Evolutionary conservation across 2,888 invertebrate genomes (phyloP).

Genomic region (Cephus pygmeus): DNA sequence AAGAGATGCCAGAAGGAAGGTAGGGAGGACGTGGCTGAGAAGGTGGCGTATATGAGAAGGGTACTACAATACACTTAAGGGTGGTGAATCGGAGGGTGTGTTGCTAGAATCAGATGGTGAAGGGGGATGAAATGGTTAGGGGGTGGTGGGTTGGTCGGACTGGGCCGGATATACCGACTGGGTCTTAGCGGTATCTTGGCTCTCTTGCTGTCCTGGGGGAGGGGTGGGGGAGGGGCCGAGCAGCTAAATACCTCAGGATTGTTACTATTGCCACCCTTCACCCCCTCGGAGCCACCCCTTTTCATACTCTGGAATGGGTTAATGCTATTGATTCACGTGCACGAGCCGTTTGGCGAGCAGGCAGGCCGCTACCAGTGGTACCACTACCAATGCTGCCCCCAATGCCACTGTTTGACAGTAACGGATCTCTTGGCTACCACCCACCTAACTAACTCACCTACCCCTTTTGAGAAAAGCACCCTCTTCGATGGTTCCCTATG

Average conservation of each 20-base stretch:
- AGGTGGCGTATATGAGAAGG: constrained; percentile 21
- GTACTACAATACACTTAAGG: constrained; percentile 21
- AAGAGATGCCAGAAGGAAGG: constrained; percentile 12
- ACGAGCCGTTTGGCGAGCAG: constrained; percentile 45
- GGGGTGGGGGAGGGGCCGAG: constrained; percentile 41
- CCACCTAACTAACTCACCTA: background rate
- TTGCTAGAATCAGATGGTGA: constrained; percentile 18
- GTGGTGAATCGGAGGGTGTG: constrained; percentile 32
- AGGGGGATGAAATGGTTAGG: constrained; percentile 43
- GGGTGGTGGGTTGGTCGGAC: constrained; percentile 43
- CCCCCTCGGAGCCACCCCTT: constrained; percentile 42
- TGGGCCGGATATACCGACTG: constrained; percentile 48
- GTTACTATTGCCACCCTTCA: constrained; percentile 63
- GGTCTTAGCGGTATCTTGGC: constrained; percentile 65
- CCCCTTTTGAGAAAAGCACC: background rate
- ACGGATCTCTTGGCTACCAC: constrained; percentile 48
- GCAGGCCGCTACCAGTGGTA: constrained; percentile 26
- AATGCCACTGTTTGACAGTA: constrained; percentile 64
- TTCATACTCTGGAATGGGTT: constrained; percentile 65
- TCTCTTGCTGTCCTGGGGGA: constrained; percentile 48
- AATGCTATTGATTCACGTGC: constrained; percentile 67
- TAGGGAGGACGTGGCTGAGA: constrained; percentile 28
- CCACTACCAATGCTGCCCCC: constrained; percentile 20
- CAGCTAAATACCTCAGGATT: constrained; percentile 67
- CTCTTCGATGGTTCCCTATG: background rate